phyloP scores from a whole-genome alignment of 2,888 invertebrate genomes.

The Nycteola revayana region DNA sequence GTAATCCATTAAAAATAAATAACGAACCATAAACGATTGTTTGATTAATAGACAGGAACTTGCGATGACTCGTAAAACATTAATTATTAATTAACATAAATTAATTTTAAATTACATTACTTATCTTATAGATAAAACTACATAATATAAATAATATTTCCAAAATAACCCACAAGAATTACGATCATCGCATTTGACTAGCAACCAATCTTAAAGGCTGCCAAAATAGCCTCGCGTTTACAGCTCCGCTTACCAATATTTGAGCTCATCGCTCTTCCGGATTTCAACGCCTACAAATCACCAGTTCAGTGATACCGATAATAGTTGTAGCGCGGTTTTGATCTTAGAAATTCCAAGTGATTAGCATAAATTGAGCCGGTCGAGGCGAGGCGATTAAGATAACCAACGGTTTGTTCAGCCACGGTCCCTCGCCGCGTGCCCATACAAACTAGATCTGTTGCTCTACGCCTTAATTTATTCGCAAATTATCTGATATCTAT shows the following conservation, averaged over 20 bases:
- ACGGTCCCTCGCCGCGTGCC: conserved; percentile 28
- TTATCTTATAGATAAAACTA: no score
- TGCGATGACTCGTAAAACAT: no score
- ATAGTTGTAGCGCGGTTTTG: conserved; percentile 37
- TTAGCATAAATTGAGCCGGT: conserved; percentile 60
- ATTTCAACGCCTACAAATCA: conserved; percentile 52
- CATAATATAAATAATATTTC: no score
- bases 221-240: conserved; percentile 43
- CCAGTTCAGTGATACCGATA: conserved; percentile 42
- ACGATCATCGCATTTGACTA: conserved; percentile 42
- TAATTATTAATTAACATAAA: no score
- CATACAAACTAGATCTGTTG: conserved; percentile 33
- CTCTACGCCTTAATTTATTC: conserved; percentile 34
- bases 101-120: no score
- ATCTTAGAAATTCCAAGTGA: conserved; percentile 52
- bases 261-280: conserved; percentile 57
- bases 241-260: conserved; percentile 41
- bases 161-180: conserved; percentile 44
- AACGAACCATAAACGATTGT: conserved; percentile 43
- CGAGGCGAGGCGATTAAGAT: conserved; percentile 46
- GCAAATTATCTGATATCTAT: conserved; percentile 28
- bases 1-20: conserved; percentile 41
- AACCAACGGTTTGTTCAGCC: conserved; percentile 39
- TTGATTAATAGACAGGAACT: conserved; percentile 45
- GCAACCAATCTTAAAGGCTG: conserved; percentile 51